A percentile compares a stretch with the other conserved stretches of the same genome.
These are phyloP conservation scores for Dasypolia templi DNA, from an alignment of 2,888 invertebrate species.

Conservation along the genomic window DNA sequence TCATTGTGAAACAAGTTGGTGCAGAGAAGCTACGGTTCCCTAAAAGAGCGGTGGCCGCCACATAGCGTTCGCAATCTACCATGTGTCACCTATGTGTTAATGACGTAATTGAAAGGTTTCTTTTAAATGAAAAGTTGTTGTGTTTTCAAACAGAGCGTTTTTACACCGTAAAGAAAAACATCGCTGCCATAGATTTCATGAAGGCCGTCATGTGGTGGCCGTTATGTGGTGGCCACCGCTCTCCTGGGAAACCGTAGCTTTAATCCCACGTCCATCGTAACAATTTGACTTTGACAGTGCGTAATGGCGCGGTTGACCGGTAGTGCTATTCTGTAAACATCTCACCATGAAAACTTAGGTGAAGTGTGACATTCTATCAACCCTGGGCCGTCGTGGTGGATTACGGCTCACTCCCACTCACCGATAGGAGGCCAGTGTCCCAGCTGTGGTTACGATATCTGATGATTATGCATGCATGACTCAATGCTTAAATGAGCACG, in stretches of 20 bases:
- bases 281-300: neutral
- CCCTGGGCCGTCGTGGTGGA: too few species aligned
- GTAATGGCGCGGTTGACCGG: too few species aligned
- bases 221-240: neutral
- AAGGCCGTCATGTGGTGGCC: neutral
- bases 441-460: too few species aligned
- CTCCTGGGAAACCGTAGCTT: neutral
- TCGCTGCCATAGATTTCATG: neutral
- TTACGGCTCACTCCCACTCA: too few species aligned
- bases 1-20: slow-evolving; percentile 3
- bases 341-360: too few species aligned
- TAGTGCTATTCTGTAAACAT: too few species aligned
- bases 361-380: too few species aligned
- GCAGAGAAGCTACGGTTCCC: neutral
- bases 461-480: too few species aligned
- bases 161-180: neutral
- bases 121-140: neutral
- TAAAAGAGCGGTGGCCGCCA: too few species aligned
- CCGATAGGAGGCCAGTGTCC: too few species aligned
- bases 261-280: neutral
- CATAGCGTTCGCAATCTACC: neutral
- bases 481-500: slow-evolving; percentile 57
- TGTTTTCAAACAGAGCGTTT: neutral
- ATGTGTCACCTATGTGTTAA: too few species aligned
- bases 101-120: neutral